Evolutionary conservation across 2,113 vertebrate genomes (phyloP).

Genomic region (Plectropomus leopardus): DNA sequence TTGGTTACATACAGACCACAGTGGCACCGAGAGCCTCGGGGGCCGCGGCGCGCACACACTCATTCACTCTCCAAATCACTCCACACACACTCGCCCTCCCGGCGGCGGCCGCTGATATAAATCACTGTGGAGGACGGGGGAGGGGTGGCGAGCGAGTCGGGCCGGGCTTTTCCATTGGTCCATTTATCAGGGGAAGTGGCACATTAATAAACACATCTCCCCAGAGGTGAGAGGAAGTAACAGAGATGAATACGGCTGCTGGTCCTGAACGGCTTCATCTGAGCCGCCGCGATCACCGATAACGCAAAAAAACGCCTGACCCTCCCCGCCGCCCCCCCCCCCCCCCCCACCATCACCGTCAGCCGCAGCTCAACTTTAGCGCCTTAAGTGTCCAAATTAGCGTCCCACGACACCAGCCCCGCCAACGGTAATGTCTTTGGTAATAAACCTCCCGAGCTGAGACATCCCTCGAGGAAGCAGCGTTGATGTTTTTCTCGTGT

Average conservation of each 20-base stretch:
- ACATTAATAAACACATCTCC: constrained; percentile 97
- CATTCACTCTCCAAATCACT: constrained; percentile 1
- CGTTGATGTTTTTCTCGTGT: constrained; percentile 13
- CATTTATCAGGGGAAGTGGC: constrained; percentile 94
- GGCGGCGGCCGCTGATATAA: constrained; percentile 67
- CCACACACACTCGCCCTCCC: constrained; percentile 12
- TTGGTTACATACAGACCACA: constrained; percentile 18
- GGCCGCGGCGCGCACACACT: not conserved
- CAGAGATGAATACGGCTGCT: constrained; percentile 91
- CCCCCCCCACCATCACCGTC: not conserved
- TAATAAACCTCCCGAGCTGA: constrained; percentile 18
- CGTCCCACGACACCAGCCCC: constrained; percentile 1
- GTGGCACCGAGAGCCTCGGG: not conserved
- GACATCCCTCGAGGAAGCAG: constrained; percentile 28
- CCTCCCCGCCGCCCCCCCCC: not conserved
- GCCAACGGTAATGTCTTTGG: not conserved
- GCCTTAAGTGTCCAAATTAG: constrained; percentile 62
- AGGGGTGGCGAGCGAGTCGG: constrained; percentile 79
- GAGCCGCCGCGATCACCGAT: constrained; percentile 57
- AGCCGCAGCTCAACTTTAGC: constrained; percentile 23
- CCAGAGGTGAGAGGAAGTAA: constrained; percentile 89
- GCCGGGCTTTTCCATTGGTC: constrained; percentile 90
- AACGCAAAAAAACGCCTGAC: constrained; percentile 58
- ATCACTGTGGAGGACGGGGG: constrained; percentile 59
- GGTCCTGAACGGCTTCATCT: constrained; percentile 70